Percentiles rank a stretch among this genome's conserved stretches.
phyloP scores from a whole-genome alignment of 2,797 vertebrate genomes.

The Pteronotus mesoamericanus region DNA sequence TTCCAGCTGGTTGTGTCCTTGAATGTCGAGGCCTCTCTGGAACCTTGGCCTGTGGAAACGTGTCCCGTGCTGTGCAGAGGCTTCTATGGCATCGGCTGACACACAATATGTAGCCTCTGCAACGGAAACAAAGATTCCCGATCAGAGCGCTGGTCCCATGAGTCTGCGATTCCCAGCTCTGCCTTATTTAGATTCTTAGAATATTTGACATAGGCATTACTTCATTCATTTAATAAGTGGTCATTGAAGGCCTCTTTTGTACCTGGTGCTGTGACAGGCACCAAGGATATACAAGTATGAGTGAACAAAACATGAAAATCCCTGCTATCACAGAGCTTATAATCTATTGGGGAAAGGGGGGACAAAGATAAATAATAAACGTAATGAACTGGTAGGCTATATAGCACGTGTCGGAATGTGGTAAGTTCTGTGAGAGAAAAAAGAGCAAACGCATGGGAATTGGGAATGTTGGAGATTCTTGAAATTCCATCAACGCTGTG shows the following conservation, averaged over 20 bases:
- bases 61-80: not conserved
- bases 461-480: not conserved
- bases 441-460: not conserved
- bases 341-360: not conserved
- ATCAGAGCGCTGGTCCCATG: not conserved
- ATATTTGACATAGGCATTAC: not conserved
- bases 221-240: not conserved
- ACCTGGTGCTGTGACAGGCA: not conserved
- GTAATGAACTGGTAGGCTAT: not conserved
- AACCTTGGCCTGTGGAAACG: not conserved
- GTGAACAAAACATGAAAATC: not conserved
- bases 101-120: not conserved
- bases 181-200: not conserved
- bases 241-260: not conserved
- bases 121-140: not conserved
- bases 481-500: not conserved
- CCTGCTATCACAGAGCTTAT: not conserved
- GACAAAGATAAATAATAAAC: not conserved
- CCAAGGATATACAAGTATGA: not conserved
- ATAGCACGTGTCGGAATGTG: not conserved
- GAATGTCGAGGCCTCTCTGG: not conserved
- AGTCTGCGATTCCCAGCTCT: not conserved
- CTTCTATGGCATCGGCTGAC: not conserved
- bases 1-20: not conserved
- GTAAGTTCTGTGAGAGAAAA: not conserved